phyloP scores from a whole-genome alignment of 2,797 vertebrate species.

The Brachymystax lenok region DNA sequence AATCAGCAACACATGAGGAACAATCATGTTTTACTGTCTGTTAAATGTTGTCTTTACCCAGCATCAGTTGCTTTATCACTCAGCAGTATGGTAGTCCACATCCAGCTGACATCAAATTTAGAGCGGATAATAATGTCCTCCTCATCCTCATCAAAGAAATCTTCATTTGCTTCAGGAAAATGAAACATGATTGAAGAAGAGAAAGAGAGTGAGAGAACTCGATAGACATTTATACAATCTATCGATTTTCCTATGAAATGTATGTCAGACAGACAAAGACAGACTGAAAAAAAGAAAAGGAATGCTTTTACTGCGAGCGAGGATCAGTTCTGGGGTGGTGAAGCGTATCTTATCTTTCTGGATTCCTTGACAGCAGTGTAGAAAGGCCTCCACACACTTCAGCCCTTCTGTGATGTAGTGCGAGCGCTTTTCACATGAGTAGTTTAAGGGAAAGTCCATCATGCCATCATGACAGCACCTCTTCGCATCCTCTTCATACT shows the following conservation, averaged over 20 bases:
- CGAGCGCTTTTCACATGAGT: slow-evolving; percentile 31
- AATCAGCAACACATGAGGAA: too few species aligned
- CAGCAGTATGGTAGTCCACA: neutral
- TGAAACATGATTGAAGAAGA: neutral
- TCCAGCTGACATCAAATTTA: neutral
- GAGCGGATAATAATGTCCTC: neutral
- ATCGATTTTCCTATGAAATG: too few species aligned
- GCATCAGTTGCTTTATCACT: neutral
- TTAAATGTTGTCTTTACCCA: neutral
- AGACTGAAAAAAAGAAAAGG: neutral
- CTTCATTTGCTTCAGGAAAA: neutral
- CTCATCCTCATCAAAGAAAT: neutral
- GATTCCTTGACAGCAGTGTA: slow-evolving; percentile 41
- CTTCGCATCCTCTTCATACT: neutral
- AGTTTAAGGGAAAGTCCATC: slow-evolving; percentile 40
- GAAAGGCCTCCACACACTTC: slow-evolving; percentile 41
- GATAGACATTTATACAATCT: too few species aligned
- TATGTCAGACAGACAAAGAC: neutral
- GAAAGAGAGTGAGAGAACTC: neutral
- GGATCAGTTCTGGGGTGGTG: neutral
- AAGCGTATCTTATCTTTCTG: neutral
- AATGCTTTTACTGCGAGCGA: neutral
- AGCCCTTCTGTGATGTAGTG: slow-evolving; percentile 18
- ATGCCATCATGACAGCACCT: slow-evolving; percentile 38
- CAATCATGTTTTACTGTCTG: too few species aligned